These are phyloP conservation scores for Linnaemya vulpina DNA, from an alignment of 2,888 invertebrate species.

Conservation along the genomic window DNA sequence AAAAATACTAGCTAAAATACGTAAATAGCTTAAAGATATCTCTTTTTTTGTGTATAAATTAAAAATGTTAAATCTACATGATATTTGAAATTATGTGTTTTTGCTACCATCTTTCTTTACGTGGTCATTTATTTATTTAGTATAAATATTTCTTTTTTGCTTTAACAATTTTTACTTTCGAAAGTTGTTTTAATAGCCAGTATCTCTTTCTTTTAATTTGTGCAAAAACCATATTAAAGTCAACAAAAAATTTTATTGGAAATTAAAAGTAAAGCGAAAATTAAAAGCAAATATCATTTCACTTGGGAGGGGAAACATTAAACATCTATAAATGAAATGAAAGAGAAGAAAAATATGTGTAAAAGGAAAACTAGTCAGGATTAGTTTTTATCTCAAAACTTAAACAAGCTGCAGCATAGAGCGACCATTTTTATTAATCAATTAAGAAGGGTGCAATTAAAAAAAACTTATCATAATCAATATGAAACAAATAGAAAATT, in stretches of 20 bases:
- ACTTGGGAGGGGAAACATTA: neutral
- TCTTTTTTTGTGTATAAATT: conserved; percentile 28
- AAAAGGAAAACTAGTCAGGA: conserved; percentile 21
- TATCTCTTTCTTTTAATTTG: conserved; percentile 30
- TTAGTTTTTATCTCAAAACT: neutral
- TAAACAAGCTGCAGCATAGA: neutral
- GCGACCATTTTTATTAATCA: neutral
- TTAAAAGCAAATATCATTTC: conserved; percentile 40
- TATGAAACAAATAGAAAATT: neutral
- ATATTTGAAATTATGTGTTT: conserved; percentile 56
- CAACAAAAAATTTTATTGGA: conserved; percentile 23
- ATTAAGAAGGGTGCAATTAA: neutral
- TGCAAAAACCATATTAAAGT: conserved; percentile 3
- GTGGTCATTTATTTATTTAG: conserved; percentile 24
- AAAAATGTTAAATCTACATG: conserved; percentile 52
- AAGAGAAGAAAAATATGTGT: neutral
- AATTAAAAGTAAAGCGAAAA: conserved; percentile 56
- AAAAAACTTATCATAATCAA: neutral
- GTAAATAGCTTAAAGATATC: conserved; percentile 45
- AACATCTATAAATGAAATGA: conserved; percentile 8
- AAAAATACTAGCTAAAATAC: neutral
- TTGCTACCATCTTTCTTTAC: conserved; percentile 2
- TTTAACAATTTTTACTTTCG: conserved; percentile 19
- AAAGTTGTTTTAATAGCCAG: conserved; percentile 55
- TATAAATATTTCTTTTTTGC: too few relatives aligned